Evolutionary conservation across 2,113 vertebrate genomes (phyloP), one percentile per base, ranked within the genome.

Genomic region (Sorex fumeus): DNA sequence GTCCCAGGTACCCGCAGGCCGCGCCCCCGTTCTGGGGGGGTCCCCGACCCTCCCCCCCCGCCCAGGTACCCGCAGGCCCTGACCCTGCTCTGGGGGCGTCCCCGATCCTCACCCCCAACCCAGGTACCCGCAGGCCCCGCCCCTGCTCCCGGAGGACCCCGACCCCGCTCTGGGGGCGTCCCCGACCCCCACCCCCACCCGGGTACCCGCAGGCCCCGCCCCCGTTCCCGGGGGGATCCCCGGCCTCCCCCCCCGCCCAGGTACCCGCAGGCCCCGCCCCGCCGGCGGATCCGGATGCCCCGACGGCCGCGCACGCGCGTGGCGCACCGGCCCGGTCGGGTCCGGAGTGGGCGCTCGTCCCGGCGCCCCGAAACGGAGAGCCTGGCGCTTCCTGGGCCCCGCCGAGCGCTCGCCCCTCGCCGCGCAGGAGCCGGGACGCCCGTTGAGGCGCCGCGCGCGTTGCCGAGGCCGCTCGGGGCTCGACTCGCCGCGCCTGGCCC

Each of bases 401-500:
- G 18, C 34, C 6, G 30, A 78, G 83, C 40, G 32, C 75, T 53
- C 16, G 62, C 47, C 47, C 62, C 57, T 19, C 57, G 57, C 57
- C 4, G 19, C 27, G 2, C 76, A 45, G 8, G 60, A 43, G 8
- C 74, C 71, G 34, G 1, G 2, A 6, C 19, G 78, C 36, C 87
- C 30, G 87, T 82, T 76, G 30, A 1, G 7, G 43, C 27, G 64
- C 9, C 4, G 4, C 16, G 19, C 40, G 36, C 74, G 12, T 64
- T 0, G 6, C 5, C 4, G 15, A 2, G 27, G 28, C 28, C 1
- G 76, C 64, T 94, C 94, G 79, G 27, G 40, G 2, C 34, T 93
- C 92, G 86, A 95, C 19, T 96, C 21, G 45, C 86, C 7, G 27
- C 0, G 86, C 50, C 89, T 76, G 62, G 2, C 45, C 36, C 15